Percentiles rank a stretch among this genome's conserved stretches.
Evolutionary conservation across 2,888 invertebrate genomes (phyloP).

Genomic region (Sympetrum striolatum): DNA sequence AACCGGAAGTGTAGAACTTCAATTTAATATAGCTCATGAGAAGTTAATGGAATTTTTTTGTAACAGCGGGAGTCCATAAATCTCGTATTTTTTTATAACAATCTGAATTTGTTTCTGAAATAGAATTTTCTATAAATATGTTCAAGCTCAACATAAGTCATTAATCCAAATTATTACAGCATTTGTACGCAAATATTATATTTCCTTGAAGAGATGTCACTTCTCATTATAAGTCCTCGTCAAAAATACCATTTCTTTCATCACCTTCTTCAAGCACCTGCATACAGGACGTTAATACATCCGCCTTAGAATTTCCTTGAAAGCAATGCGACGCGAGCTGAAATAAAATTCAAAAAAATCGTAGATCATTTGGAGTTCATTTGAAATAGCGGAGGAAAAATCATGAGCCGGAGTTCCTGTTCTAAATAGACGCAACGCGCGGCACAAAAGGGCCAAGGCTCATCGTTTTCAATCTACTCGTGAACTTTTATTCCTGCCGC

Average conservation of each 20-base stretch:
- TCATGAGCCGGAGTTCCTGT: not conserved
- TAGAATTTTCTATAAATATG: no score
- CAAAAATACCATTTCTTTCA: not conserved
- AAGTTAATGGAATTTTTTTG: no score
- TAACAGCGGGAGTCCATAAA: no score
- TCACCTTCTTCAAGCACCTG: not conserved
- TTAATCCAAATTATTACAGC: no score
- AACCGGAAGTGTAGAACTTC: no score
- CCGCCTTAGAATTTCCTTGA: not conserved
- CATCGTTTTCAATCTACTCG: constrained; percentile 8
- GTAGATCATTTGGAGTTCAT: not conserved
- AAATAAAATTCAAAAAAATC: not conserved
- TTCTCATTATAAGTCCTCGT: not conserved
- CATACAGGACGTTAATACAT: not conserved
- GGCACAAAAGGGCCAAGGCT: not conserved
- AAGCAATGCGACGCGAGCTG: not conserved
- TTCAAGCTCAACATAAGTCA: no score
- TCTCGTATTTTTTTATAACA: no score
- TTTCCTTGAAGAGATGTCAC: not conserved
- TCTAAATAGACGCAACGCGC: not conserved
- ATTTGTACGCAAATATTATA: no score
- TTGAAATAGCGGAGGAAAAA: constrained; percentile 1
- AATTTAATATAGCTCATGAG: no score
- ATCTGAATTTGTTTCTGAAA: no score
- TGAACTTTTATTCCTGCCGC: not conserved